Evolutionary conservation across 1,140 invertebrate genomes (phyloP).

Genomic region (Mya arenaria): DNA sequence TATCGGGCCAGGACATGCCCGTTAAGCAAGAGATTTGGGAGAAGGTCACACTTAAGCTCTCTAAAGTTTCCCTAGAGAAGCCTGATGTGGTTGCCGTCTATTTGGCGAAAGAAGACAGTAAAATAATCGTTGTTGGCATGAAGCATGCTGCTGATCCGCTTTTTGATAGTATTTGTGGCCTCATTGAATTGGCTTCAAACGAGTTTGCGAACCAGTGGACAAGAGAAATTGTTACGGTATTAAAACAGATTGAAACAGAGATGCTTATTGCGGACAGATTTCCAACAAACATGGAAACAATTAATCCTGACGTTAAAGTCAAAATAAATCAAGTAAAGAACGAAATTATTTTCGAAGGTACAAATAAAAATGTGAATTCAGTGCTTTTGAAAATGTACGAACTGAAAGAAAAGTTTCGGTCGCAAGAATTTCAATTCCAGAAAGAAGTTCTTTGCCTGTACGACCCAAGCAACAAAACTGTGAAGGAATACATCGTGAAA

Average conservation of each 20-base stretch:
- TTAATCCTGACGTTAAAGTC: slow-evolving; percentile 1
- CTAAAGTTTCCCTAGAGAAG: slow-evolving; percentile 2
- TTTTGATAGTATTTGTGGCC: neutral
- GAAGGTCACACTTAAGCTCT: slow-evolving; percentile 18
- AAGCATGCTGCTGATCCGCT: slow-evolving; percentile 26
- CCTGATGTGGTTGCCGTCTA: neutral
- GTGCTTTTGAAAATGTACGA: slow-evolving; percentile 20
- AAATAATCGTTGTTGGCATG: slow-evolving; percentile 44
- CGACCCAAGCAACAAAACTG: neutral
- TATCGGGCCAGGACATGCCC: neutral
- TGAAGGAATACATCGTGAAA: slow-evolving; percentile 22
- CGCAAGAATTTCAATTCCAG: neutral
- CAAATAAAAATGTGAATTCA: slow-evolving; percentile 1
- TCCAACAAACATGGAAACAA: neutral
- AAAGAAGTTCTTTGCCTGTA: neutral
- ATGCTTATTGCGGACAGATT: slow-evolving; percentile 36
- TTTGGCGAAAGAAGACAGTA: slow-evolving; percentile 2
- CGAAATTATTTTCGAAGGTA: slow-evolving; percentile 19
- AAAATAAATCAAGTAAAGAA: slow-evolving; percentile 30
- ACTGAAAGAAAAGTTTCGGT: neutral
- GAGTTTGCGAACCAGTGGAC: slow-evolving; percentile 44
- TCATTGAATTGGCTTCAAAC: slow-evolving; percentile 1
- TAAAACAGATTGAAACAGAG: slow-evolving; percentile 23
- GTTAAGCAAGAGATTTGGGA: slow-evolving; percentile 49
- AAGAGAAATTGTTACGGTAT: slow-evolving; percentile 29